These are phyloP conservation scores for Sula dactylatra DNA, from an alignment of 2,113 vertebrate species.

Conservation along the genomic window DNA sequence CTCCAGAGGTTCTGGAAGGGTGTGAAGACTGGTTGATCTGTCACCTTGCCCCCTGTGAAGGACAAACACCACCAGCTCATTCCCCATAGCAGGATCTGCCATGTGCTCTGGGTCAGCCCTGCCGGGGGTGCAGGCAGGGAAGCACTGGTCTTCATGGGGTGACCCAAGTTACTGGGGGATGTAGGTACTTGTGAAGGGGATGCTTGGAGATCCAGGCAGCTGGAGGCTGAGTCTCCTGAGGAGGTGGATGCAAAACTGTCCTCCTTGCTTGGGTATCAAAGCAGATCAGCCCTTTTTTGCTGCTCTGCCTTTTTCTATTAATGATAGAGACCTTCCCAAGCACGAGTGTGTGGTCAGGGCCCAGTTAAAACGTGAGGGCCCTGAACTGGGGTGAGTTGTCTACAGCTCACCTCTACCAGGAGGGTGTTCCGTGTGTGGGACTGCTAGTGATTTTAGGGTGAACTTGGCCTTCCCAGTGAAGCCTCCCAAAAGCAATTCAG, in stretches of 20 bases:
- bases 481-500: neutral
- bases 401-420: neutral
- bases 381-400: neutral
- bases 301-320: neutral
- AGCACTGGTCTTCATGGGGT: neutral
- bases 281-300: neutral
- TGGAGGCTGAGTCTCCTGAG: neutral
- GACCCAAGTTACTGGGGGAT: accelerated
- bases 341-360: neutral
- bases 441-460: neutral
- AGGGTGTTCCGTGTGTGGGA: neutral
- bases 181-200: neutral
- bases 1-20: neutral
- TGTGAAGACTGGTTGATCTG: neutral
- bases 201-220: neutral
- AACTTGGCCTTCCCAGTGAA: accelerated
- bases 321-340: neutral
- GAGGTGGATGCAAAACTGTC: neutral
- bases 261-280: neutral
- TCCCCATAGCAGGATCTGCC: neutral
- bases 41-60: neutral
- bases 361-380: neutral
- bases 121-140: neutral
- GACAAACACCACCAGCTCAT: too few relatives aligned
- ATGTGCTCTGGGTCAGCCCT: neutral